Percentiles rank a stretch among this genome's conserved stretches.
phyloP scores from a whole-genome alignment of 2,888 invertebrate species.

The Mimas tiliae region DNA sequence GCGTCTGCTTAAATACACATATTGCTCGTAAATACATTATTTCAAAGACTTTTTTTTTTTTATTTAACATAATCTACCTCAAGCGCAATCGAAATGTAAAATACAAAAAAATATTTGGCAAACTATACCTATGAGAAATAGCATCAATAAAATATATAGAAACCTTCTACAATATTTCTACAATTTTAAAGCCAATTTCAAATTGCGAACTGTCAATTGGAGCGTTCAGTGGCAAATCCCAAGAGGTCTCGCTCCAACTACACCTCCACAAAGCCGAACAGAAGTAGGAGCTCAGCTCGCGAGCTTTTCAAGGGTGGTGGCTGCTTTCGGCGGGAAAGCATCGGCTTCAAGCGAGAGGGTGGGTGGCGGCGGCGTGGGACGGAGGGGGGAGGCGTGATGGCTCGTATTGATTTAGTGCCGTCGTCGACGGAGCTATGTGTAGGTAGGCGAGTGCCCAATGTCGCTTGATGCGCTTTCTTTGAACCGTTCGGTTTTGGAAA shows the following conservation, averaged over 20 bases:
- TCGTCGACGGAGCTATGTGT: slow-evolving; percentile 83
- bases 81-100: neutral
- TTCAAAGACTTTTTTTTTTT: too few species aligned
- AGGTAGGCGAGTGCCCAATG: slow-evolving; percentile 72
- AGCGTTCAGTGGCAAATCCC: slow-evolving; percentile 75
- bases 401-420: slow-evolving; percentile 86
- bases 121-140: neutral
- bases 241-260: slow-evolving; percentile 79
- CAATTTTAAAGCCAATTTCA: slow-evolving; percentile 57
- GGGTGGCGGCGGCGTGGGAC: slow-evolving; percentile 43
- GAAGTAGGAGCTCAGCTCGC: slow-evolving; percentile 85
- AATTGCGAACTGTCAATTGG: slow-evolving; percentile 79
- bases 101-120: neutral
- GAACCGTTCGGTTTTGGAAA: slow-evolving; percentile 10
- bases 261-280: slow-evolving; percentile 84
- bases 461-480: slow-evolving; percentile 84
- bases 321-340: slow-evolving; percentile 82
- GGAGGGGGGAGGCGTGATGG: slow-evolving; percentile 76
- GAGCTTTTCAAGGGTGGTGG: slow-evolving; percentile 85
- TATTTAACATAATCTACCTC: too few species aligned
- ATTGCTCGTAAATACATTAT: too few species aligned
- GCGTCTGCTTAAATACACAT: too few species aligned
- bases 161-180: neutral
- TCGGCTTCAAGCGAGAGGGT: slow-evolving; percentile 63
- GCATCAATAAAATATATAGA: neutral